These are phyloP conservation scores for Aquatica leii DNA, from an alignment of 2,888 invertebrate genomes.

Conservation along the genomic window DNA sequence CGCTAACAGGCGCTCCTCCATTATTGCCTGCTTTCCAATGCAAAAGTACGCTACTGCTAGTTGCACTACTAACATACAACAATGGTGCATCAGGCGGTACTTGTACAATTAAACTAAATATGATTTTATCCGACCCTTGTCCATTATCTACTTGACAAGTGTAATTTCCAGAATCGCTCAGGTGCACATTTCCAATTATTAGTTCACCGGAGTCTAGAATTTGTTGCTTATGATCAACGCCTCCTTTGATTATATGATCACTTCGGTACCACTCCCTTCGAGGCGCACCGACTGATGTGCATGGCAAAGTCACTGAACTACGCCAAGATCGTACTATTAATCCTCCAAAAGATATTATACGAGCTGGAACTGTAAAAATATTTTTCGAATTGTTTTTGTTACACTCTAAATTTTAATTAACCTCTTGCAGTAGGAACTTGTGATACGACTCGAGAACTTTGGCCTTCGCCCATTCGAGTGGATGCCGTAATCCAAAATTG, in stretches of 20 bases:
- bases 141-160: slow-evolving; percentile 76
- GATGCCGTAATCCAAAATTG: slow-evolving; percentile 83
- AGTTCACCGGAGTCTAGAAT: slow-evolving; percentile 72
- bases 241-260: slow-evolving; percentile 66
- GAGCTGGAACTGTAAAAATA: slow-evolving; percentile 65
- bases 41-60: slow-evolving; percentile 75
- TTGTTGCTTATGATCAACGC: slow-evolving; percentile 68
- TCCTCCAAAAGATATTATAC: slow-evolving; percentile 76
- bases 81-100: slow-evolving; percentile 79
- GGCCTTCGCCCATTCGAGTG: slow-evolving; percentile 80
- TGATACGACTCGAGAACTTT: slow-evolving; percentile 72
- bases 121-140: slow-evolving; percentile 72
- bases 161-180: slow-evolving; percentile 74
- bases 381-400: no score
- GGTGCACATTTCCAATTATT: slow-evolving; percentile 70
- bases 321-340: slow-evolving; percentile 73
- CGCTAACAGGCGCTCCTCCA: slow-evolving; percentile 74
- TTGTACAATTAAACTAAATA: slow-evolving; percentile 73
- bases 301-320: slow-evolving; percentile 69
- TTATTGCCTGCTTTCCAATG: slow-evolving; percentile 78
- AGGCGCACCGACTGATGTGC: slow-evolving; percentile 73
- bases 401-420: slow-evolving; percentile 44
- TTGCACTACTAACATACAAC: slow-evolving; percentile 78
- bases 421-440: slow-evolving; percentile 72
- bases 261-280: slow-evolving; percentile 72